A percentile compares a stretch with the other conserved stretches of the same genome.
Conservation (phyloP, 2,113 vertebrate genomes). For the Ornithorhynchus anatinus region DNA sequence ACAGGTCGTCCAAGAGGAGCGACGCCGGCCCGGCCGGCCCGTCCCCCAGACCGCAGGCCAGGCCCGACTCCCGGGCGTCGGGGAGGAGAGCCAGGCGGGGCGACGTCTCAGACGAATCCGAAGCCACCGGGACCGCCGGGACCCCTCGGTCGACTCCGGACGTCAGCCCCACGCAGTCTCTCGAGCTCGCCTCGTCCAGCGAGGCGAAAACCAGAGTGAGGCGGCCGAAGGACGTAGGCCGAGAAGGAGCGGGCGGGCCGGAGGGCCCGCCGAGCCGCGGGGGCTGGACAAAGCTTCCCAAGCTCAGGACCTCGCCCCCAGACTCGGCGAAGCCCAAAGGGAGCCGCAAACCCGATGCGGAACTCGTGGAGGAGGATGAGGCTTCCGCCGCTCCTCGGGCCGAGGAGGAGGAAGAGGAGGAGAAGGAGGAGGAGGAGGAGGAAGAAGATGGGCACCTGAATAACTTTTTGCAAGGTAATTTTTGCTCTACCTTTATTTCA, state of each 20-base stretch:
- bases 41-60: constrained; percentile 68
- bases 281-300: too few relatives aligned
- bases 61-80: too few relatives aligned
- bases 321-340: constrained; percentile 59
- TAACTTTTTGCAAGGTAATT: constrained; percentile 80
- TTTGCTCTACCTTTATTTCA: too few relatives aligned
- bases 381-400: too few relatives aligned
- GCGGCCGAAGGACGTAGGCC: constrained; percentile 73
- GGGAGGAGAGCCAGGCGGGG: too few relatives aligned
- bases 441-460: too few relatives aligned
- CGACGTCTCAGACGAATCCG: constrained; percentile 72
- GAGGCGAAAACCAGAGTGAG: constrained; percentile 71
- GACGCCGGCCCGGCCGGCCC: constrained; percentile 34
- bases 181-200: constrained; percentile 73
- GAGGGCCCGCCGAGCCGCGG: too few relatives aligned
- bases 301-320: constrained; percentile 13
- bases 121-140: constrained; percentile 87
- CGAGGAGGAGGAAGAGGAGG: too few relatives aligned
- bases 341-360: constrained; percentile 64
- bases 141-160: constrained; percentile 88
- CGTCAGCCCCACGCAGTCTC: constrained; percentile 79
- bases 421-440: too few relatives aligned
- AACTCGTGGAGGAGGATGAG: too few relatives aligned
- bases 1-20: constrained; percentile 54
- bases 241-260: constrained; percentile 67